Conservation (phyloP, 2,113 vertebrate species). For the Nesoenas mayeri region DNA sequence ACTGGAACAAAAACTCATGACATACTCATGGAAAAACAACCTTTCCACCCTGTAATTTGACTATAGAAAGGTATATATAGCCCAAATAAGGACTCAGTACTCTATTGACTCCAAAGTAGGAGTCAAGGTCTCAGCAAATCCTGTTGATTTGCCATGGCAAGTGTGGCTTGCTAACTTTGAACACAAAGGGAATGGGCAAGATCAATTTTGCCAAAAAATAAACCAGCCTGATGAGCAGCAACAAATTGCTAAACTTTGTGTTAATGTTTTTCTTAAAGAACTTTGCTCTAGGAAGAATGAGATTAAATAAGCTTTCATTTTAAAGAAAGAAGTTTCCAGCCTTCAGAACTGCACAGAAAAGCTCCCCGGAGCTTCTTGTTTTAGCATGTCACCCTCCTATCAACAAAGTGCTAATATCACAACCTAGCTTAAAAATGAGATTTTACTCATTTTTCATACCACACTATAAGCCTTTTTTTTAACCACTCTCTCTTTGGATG, state of each 20-base stretch:
- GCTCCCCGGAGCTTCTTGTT: not conserved
- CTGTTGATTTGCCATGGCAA: not conserved
- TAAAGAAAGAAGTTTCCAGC: not conserved
- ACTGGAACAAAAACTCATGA: not conserved
- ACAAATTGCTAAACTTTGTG: not conserved
- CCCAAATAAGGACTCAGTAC: not conserved
- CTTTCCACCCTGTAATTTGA: not conserved
- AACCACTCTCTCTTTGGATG: not conserved
- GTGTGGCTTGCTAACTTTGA: not conserved
- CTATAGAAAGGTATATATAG: not conserved
- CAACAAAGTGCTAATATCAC: not conserved
- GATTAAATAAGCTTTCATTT: not conserved
- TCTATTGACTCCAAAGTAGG: not conserved
- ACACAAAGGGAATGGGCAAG: not conserved
- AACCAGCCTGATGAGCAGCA: not conserved
- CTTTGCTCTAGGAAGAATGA: not conserved
- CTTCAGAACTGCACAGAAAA: not conserved
- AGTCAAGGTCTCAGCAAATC: not conserved
- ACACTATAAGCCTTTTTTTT: not conserved
- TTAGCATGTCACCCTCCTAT: not conserved
- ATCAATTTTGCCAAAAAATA: not conserved
- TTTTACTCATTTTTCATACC: not conserved
- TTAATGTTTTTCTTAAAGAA: not conserved
- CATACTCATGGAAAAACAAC: not conserved
- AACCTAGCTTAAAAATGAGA: not conserved